Conservation (phyloP, 1,140 invertebrate genomes). For the Megathymus violae region DNA sequence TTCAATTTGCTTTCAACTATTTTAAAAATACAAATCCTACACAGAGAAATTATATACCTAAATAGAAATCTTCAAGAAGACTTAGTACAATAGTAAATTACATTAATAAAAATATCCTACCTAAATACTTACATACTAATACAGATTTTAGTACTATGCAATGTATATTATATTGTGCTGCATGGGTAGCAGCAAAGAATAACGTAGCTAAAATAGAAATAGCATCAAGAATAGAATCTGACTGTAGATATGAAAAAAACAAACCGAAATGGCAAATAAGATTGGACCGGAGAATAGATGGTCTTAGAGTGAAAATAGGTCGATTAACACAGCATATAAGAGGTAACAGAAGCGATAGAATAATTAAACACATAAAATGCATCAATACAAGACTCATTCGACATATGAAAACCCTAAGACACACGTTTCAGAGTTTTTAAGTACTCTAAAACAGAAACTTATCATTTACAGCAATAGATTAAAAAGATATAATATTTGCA, state of each 20-base stretch:
- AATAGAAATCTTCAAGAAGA: too few relatives aligned
- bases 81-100: too few relatives aligned
- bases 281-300: constrained; percentile 23
- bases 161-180: constrained; percentile 34
- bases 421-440: not conserved
- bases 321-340: constrained; percentile 5
- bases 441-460: constrained; percentile 36
- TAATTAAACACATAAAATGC: not conserved
- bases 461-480: not conserved
- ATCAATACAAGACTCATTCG: constrained; percentile 8
- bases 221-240: not conserved
- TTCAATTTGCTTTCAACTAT: not conserved
- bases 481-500: constrained; percentile 36
- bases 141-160: constrained; percentile 34
- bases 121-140: not conserved
- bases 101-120: too few relatives aligned
- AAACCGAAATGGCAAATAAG: constrained; percentile 17
- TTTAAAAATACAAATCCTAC: too few relatives aligned
- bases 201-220: constrained; percentile 27
- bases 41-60: too few relatives aligned
- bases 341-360: not conserved
- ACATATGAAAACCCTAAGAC: constrained; percentile 8
- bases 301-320: constrained; percentile 29
- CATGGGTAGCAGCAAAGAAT: constrained; percentile 31
- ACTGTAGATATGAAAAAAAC: not conserved